Evolutionary conservation across 2,888 invertebrate species (phyloP).

Genomic region (Halictus quadricinctus): DNA sequence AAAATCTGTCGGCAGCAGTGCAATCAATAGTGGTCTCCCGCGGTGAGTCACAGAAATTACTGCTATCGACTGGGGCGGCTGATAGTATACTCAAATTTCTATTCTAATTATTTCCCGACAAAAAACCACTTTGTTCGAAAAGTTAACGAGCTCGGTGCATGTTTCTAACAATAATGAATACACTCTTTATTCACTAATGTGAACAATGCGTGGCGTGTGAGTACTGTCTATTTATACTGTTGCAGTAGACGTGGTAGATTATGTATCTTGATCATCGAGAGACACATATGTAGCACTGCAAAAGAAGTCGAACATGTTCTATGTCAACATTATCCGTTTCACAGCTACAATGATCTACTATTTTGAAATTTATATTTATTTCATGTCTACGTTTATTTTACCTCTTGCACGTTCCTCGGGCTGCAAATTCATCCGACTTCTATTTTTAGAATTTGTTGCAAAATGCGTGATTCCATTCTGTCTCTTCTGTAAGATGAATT

Average conservation of each 20-base stretch:
- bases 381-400: too few relatives aligned
- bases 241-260: neutral
- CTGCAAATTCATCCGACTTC: too few relatives aligned
- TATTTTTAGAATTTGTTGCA: too few relatives aligned
- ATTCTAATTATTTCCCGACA: neutral
- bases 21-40: slow-evolving; percentile 11
- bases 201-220: neutral
- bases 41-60: slow-evolving; percentile 13
- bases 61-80: neutral
- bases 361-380: too few relatives aligned
- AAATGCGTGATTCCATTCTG: too few relatives aligned
- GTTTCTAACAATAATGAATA: neutral
- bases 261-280: neutral
- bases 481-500: too few relatives aligned
- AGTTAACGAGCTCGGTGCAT: neutral
- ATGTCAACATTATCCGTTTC: too few relatives aligned
- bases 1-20: slow-evolving; percentile 5
- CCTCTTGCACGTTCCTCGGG: too few relatives aligned
- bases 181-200: neutral
- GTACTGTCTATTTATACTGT: neutral
- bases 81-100: neutral
- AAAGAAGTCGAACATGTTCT: too few relatives aligned
- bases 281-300: too few relatives aligned
- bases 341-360: too few relatives aligned
- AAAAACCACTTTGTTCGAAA: too few relatives aligned